Percentiles rank a stretch among this genome's conserved stretches.
Evolutionary conservation across 2,888 invertebrate genomes (phyloP).

Genomic region (Mythimna impura): DNA sequence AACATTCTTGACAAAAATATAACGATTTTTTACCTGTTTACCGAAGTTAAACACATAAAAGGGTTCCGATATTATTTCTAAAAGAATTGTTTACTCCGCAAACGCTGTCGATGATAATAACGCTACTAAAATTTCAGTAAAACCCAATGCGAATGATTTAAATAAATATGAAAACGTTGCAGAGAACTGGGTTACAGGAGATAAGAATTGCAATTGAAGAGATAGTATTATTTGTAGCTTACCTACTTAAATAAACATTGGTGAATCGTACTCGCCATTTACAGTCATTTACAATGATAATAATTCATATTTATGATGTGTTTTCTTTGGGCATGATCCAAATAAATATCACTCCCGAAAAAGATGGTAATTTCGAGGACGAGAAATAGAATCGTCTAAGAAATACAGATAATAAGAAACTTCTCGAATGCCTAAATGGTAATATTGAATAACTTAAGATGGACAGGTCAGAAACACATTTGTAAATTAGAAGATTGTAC

Average conservation of each 20-base stretch:
- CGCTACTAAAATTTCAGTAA: not conserved
- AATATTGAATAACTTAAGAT: not conserved
- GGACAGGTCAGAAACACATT: no score
- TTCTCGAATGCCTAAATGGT: not conserved
- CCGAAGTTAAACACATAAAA: not conserved
- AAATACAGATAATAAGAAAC: slow-evolving; percentile 11
- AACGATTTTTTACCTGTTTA: not conserved
- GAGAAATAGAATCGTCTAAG: slow-evolving; percentile 1
- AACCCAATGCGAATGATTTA: slow-evolving; percentile 5
- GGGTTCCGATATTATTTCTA: slow-evolving; percentile 7
- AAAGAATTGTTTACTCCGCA: slow-evolving; percentile 6
- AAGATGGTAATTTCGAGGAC: slow-evolving; percentile 21
- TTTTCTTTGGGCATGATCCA: slow-evolving; percentile 43
- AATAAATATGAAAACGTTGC: slow-evolving; percentile 25
- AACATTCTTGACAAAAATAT: not conserved
- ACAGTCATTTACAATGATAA: slow-evolving; percentile 31
- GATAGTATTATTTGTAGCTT: slow-evolving; percentile 42
- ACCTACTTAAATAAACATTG: slow-evolving; percentile 34
- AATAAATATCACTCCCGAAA: slow-evolving; percentile 27
- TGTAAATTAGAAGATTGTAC: not conserved
- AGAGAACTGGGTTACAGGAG: slow-evolving; percentile 43
- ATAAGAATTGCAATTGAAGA: slow-evolving; percentile 52
- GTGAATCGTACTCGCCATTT: slow-evolving; percentile 19
- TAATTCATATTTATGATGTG: slow-evolving; percentile 38
- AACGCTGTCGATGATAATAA: slow-evolving; percentile 14